These are phyloP conservation scores for Leptopilina boulardi DNA, from an alignment of 1,140 invertebrate species.

Conservation along the genomic window DNA sequence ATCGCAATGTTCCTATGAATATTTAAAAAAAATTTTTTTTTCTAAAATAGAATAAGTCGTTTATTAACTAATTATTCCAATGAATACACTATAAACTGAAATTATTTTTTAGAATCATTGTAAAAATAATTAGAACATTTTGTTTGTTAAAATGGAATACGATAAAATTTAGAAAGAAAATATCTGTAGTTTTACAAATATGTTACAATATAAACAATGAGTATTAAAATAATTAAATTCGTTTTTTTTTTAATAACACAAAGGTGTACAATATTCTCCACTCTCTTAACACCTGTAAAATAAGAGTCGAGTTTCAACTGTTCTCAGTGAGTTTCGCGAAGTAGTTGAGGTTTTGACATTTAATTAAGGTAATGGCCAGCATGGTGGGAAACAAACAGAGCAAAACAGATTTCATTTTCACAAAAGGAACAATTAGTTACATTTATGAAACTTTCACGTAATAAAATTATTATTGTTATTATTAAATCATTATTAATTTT, in stretches of 20 bases:
- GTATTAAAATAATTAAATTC: background rate
- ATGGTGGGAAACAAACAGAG: conserved; percentile 41
- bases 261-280: background rate
- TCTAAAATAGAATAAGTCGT: background rate
- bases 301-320: conserved; percentile 25
- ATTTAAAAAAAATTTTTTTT: background rate
- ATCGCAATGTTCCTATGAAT: background rate
- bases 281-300: conserved; percentile 20
- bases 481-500: too few relatives aligned
- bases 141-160: too few relatives aligned
- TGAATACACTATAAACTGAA: background rate
- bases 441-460: background rate
- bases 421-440: background rate
- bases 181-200: too few relatives aligned
- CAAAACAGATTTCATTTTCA: conserved; percentile 3
- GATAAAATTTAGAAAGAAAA: too few relatives aligned
- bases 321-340: conserved; percentile 31
- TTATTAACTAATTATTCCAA: background rate
- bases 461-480: too few relatives aligned
- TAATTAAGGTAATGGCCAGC: conserved; percentile 59
- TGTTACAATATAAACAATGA: background rate
- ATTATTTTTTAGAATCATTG: too few relatives aligned
- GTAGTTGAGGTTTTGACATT: conserved; percentile 48
- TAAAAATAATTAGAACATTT: too few relatives aligned
- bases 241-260: background rate